Base-by-base conservation (phyloP, 2,888 invertebrate species). In the Alcis repandata region DNA sequence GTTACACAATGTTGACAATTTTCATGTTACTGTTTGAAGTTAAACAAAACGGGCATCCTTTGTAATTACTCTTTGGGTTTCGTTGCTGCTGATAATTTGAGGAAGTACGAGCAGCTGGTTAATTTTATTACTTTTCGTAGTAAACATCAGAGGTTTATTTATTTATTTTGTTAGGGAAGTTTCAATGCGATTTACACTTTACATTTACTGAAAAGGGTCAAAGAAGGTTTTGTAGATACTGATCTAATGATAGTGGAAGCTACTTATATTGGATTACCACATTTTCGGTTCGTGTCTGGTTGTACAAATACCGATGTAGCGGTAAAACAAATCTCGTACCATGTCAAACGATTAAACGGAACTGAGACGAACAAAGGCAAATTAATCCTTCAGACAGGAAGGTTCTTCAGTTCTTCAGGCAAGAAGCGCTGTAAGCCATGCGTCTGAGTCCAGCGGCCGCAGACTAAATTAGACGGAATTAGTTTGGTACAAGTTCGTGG, bases 381-480 rank as follows among this genome's bases (percentile, higher is more conserved):
- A 84, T 80, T 84, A 86, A 86, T 84, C 84, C 83, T 78, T 76
- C 72, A 76, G 83, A 80, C 79, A 78, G 78, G 76, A 78, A 79
- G 76, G 77, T 83, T 80, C n/a, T n/a, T n/a, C n/a, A n/a, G n/a
- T n/a, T n/a, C n/a, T n/a, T 79, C 84, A 74, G 68, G 72, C 71
- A 63, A 72, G 66, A 75, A 77, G 64, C 73, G 63, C 65, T 68
- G 75, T 78, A 82, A 85, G 79, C 81, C 75, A 65, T 76, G 77
- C 74, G 77, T 79, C 74, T 79, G 71, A 73, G 74, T 75, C 71
- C 70, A 70, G 63, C 54, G 64, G 67, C 78, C 78, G 58, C 82
- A 78, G 79, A 72, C 82, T 79, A 83, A 86, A 85, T 86, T 87
- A 84, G 82, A 80, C 72, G 71, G 81, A 86, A 87, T 87, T 88